A percentile compares a stretch with the other conserved stretches of the same genome.
These are phyloP conservation scores for Sminthurinus signatus DNA, from an alignment of 1,140 invertebrate species.

Conservation along the genomic window DNA sequence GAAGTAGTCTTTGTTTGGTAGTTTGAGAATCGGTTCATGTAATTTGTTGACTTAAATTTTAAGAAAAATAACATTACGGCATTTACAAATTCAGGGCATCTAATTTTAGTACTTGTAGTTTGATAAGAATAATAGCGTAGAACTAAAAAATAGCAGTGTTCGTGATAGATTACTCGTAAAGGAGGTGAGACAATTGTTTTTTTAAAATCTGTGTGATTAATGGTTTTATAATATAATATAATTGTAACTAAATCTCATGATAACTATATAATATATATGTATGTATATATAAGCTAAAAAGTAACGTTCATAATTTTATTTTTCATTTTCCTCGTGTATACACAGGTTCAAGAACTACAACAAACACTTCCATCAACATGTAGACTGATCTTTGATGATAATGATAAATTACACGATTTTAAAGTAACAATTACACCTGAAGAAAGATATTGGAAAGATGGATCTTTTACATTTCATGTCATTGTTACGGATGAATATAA, in stretches of 20 bases:
- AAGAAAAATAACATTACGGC: no score
- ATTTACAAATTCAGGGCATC: no score
- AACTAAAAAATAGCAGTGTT: no score
- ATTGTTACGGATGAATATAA: constrained; percentile 90
- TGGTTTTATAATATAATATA: not conserved
- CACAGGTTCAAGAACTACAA: constrained; percentile 81
- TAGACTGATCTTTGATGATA: constrained; percentile 70
- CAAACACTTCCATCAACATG: constrained; percentile 73
- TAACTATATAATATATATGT: not conserved
- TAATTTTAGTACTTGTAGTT: no score
- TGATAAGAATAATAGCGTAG: no score
- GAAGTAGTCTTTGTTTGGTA: no score
- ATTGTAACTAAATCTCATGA: not conserved
- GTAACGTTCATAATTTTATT: constrained; percentile 2
- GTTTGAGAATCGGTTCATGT: no score
- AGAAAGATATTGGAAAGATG: constrained; percentile 82
- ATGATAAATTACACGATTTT: constrained; percentile 75
- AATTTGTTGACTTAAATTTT: no score
- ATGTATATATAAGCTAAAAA: not conserved
- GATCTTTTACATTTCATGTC: constrained; percentile 77
- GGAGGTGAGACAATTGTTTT: constrained; percentile 52
- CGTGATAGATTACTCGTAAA: constrained; percentile 77
- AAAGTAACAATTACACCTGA: constrained; percentile 70
- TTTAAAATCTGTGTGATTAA: not conserved
- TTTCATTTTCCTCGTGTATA: constrained; percentile 43